Evolutionary conservation across 2,113 vertebrate genomes (phyloP), one percentile per base, ranked within the genome.

Genomic region (Oxyruncus cristatus): DNA sequence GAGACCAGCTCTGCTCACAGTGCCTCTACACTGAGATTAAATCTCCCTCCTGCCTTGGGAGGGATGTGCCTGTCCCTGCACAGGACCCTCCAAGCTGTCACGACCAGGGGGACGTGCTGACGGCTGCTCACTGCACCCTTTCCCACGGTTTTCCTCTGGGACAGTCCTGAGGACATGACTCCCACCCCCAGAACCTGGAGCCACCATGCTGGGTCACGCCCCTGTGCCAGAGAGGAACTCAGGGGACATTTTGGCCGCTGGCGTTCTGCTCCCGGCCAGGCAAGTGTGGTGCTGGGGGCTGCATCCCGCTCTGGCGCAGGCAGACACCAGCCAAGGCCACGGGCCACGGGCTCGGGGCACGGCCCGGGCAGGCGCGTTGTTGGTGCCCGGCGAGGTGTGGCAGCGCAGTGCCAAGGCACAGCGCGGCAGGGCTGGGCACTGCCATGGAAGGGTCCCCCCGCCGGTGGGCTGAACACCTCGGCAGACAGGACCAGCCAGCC

Each of bases 21-120:
- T 2, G 1, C 32, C 19, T 75, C 41, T n/a, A 20, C 28, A 1
- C 14, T 0, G 13, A 37, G 6, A 26, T 32, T 7, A 11, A 50
- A 50, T 6, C 22, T 70, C 37, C 2, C 7, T 81, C 17, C 10
- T 24, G 61, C 30, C 12, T 3, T 35, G 20, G 33, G 17, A 52
- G 10, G 20, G 41, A 55, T 56, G 66, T 14, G 27, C 28, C 50
- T 1, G 8, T 63, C 66, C 71, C 50, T 37, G 12, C 30, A 8
- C 11, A 11, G 70, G 33, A 81, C 58, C 28, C 61, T 70, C 7
- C 74, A 8, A 8, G 33, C 16, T 33, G 44, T 23, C 27, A 7
- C 0, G 1, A 27, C 33, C 4, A 0, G 35, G 35, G 50, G 41
- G 6, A 52, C 77, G 13, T 0, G 0, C 37, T 9, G 65, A 3